Base-by-base conservation (phyloP, 2,888 invertebrate species). In the Monopis laevigella region DNA sequence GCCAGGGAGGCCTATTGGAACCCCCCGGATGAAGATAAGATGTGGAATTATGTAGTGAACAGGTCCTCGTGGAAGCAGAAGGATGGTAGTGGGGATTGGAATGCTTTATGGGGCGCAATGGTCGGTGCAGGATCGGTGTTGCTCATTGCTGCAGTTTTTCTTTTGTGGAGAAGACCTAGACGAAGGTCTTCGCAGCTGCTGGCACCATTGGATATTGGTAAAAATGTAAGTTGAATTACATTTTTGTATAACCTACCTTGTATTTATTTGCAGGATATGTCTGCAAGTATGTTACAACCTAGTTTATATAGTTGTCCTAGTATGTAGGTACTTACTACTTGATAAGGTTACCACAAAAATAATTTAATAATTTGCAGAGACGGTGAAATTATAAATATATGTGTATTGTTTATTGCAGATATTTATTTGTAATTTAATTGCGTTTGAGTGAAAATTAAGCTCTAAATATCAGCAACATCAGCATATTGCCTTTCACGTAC, bases 121-220 rank as follows among this genome's bases (percentile, higher is more conserved):
- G 62, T 60, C 1, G 80, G 80, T 0, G 80, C 78, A 10, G 68
- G 70, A 0, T 56, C 67, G 1, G 78, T 78, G 2, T 56, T 80
- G 3, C 48, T 78, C 5, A 45, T 78, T 2, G 73, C 67, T n/a
- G 64, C 58, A 1, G 34, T 69, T 5, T 50, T 78, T 7, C 53
- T 75, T 5, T 45, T 78, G 40, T 71, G 71, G 62, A 59, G 57
- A 40, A 62, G 60, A 44, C 74, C 78, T 2, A 59, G 61, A 36
- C 59, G 62, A 28, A 56, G 59, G 1, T 63, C 66, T 6, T 46
- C 54, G 5, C 74, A 66, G 0, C 50, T 59, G 5, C 49, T 80
- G 2, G 74, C 75, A 2, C 75, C 78, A 0, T 66, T 80, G 68
- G 71, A 73, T 46, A 48, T 74, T 12, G 64, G 59, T 18, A 72